A percentile compares a stretch with the other conserved stretches of the same genome.
Conservation (phyloP, 2,888 invertebrate species). For the Drepanosiphum platanoidis region DNA sequence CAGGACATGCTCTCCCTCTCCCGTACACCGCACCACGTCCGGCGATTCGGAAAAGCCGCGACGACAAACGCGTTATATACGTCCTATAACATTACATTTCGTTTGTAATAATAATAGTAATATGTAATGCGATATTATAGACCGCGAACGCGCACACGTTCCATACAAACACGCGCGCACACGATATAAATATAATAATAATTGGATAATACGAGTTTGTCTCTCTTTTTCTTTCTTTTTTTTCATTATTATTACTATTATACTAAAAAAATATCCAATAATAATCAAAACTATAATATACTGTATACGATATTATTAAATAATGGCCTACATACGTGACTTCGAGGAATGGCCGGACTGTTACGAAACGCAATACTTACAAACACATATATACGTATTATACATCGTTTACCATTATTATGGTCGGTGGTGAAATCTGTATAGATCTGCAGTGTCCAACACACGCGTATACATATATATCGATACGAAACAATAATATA, state of each 20-base stretch:
- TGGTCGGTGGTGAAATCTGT: slow-evolving; percentile 46
- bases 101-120: neutral
- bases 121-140: neutral
- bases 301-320: slow-evolving; percentile 55
- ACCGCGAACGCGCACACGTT: neutral
- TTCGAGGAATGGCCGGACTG: slow-evolving; percentile 23
- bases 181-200: slow-evolving; percentile 14
- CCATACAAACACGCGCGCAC: no score
- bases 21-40: no score
- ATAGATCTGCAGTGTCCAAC: neutral
- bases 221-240: slow-evolving; percentile 1
- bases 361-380: slow-evolving; percentile 54
- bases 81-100: neutral
- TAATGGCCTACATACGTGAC: slow-evolving; percentile 59
- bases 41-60: neutral
- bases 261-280: slow-evolving; percentile 31
- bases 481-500: neutral
- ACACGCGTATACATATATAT: neutral
- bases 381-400: neutral
- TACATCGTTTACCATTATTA: slow-evolving; percentile 29
- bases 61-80: neutral
- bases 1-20: neutral
- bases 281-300: slow-evolving; percentile 39
- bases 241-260: slow-evolving; percentile 5
- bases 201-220: slow-evolving; percentile 44